Conservation (phyloP, 2,888 invertebrate genomes). For the Priocnemis perturbator region DNA sequence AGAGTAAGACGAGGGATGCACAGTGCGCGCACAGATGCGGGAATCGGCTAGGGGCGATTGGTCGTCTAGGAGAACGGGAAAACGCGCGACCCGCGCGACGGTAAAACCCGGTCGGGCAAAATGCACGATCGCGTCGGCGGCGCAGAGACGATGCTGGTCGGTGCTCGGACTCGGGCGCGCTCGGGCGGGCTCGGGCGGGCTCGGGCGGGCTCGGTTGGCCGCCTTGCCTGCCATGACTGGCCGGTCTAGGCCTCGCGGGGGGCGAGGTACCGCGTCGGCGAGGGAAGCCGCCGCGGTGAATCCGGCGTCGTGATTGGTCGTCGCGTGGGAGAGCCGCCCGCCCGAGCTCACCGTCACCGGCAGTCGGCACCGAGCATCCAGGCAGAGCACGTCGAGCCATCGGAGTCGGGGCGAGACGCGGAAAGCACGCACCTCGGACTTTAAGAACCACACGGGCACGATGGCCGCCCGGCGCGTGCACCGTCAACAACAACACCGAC, state of each 20-base stretch:
- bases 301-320: constrained; percentile 72
- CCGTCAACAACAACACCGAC: constrained; percentile 56
- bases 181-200: constrained; percentile 55
- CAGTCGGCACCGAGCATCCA: constrained; percentile 72
- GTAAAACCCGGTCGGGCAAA: constrained; percentile 1
- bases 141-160: constrained; percentile 7
- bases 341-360: constrained; percentile 70
- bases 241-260: constrained; percentile 54
- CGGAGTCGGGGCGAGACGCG: constrained; percentile 48
- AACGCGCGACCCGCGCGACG: constrained; percentile 9
- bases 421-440: constrained; percentile 42
- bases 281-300: constrained; percentile 68
- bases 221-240: constrained; percentile 71
- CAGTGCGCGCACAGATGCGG: too few relatives aligned
- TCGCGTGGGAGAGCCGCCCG: constrained; percentile 74
- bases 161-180: constrained; percentile 17
- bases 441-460: constrained; percentile 48
- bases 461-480: constrained; percentile 69
- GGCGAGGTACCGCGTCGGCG: constrained; percentile 62
- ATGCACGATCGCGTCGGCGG: not conserved
- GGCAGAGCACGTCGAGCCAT: constrained; percentile 63
- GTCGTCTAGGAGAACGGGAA: constrained; percentile 15
- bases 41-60: not conserved
- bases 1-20: not conserved
- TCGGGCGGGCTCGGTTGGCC: constrained; percentile 55